Percentiles rank a stretch among this genome's conserved stretches.
phyloP scores from a whole-genome alignment of 2,888 invertebrate genomes.

The Macrosiphum euphorbiae region DNA sequence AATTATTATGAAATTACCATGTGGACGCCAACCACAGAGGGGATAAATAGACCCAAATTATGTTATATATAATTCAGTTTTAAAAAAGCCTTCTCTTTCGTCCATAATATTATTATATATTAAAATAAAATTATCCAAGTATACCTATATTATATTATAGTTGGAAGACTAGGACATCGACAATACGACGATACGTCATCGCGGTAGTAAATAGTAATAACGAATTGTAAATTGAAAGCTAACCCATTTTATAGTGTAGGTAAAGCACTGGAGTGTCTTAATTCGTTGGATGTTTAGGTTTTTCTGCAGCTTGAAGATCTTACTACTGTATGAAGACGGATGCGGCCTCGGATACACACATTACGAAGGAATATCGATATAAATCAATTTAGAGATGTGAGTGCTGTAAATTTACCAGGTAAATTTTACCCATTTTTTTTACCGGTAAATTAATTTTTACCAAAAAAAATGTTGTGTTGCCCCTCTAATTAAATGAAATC shows the following conservation, averaged over 20 bases:
- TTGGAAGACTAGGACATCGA: neutral
- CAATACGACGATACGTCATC: neutral
- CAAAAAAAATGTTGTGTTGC: no score
- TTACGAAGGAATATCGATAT: neutral
- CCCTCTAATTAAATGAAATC: no score
- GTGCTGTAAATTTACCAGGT: no score
- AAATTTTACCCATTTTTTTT: no score
- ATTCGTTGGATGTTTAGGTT: neutral
- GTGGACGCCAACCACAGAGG: neutral
- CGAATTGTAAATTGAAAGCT: neutral
- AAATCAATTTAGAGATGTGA: no score
- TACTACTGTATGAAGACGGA: neutral
- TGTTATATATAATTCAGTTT: neutral
- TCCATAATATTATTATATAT: neutral
- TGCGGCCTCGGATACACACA: neutral
- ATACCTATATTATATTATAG: neutral
- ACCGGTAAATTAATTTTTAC: no score
- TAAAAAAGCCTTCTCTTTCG: neutral
- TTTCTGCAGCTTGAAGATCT: neutral
- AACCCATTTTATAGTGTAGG: neutral
- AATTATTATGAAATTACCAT: neutral
- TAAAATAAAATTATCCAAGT: neutral
- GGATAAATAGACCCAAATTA: neutral
- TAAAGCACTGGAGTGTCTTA: neutral
- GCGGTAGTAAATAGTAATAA: neutral